Evolutionary conservation across 2,888 invertebrate genomes (phyloP), one percentile per base, ranked within the genome.

Genomic region (Fragum whitleyi): DNA sequence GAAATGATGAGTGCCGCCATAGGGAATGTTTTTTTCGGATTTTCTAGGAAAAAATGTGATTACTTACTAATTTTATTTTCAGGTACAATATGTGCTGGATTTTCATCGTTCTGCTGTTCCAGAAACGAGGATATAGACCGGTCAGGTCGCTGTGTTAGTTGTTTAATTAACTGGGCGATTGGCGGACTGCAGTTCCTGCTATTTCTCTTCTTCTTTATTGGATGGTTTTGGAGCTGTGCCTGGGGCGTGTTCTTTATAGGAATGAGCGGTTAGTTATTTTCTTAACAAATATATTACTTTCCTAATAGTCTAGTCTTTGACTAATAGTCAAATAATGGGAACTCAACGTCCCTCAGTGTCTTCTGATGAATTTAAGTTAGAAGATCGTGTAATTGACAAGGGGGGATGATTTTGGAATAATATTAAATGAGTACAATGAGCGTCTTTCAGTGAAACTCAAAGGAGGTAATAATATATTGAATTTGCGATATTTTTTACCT

Each of bases 181-280:
- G 89, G 85, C 1, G 72, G 87, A 14, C 42, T 83, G 9, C 89
- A 89, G 77, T 72, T 89, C 11, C 51, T 87, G 16, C 77, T 83
- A 5, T 77, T 84, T 2, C 57, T 85, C 0, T 62, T 89, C 19
- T 75, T 83, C 42, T 77, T 87, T 3, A 36, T 89, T 23, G 89
- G 89, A 47, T 89, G 88, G 88, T 74, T 87, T 32, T 89, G 89
- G 89, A 89, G 88, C 79, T 84, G 87, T 69, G 77, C 87, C 16
- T 89, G 89, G 89, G 89, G 89, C 2, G 72, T 88, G 16, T 84
- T 85, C 65, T 85, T 86, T 61, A 80, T 89, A 14, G 83, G 80
- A 28, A 76, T 83, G 73, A 88, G 88, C 65, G 74, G 89, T 86
- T 73, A 75, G 83, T 77, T 62, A 16, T 9, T 9, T 47, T 47